Conservation (phyloP, 2,797 vertebrate genomes). For the Benthosema pterotum region DNA sequence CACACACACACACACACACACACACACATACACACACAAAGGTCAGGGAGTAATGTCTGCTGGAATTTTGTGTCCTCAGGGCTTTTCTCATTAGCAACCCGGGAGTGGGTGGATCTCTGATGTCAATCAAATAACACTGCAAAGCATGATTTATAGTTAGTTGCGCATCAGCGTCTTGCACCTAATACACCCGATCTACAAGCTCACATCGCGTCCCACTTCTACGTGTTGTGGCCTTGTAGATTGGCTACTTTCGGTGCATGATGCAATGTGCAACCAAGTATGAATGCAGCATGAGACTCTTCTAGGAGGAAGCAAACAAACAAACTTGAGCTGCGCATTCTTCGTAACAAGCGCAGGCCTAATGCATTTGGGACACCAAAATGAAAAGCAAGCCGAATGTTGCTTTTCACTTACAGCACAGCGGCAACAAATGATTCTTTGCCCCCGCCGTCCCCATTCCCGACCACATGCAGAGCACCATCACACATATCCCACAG, state of each 20-base stretch:
- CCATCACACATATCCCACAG: constrained; percentile 60
- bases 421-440: constrained; percentile 28
- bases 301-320: constrained; percentile 49
- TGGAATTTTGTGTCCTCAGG: constrained; percentile 30
- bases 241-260: too few relatives aligned
- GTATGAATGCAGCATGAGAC: constrained; percentile 5
- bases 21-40: constrained; percentile 44
- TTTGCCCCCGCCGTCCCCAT: constrained; percentile 23
- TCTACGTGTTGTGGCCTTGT: too few relatives aligned
- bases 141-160: constrained; percentile 6
- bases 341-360: constrained; percentile 44
- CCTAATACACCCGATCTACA: too few relatives aligned
- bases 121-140: constrained; percentile 62
- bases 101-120: constrained; percentile 65
- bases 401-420: constrained; percentile 4
- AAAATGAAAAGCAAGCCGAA: not conserved
- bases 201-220: too few relatives aligned
- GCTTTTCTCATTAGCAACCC: constrained; percentile 15
- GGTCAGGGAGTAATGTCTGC: constrained; percentile 74
- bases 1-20: not conserved
- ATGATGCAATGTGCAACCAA: too few relatives aligned
- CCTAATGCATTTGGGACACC: not conserved
- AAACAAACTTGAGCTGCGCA: constrained; percentile 38
- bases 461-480: constrained; percentile 48
- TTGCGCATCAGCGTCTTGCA: too few relatives aligned